A percentile compares a stretch with the other conserved stretches of the same genome.
phyloP scores from a whole-genome alignment of 2,888 invertebrate species.

The Lysandra coridon region DNA sequence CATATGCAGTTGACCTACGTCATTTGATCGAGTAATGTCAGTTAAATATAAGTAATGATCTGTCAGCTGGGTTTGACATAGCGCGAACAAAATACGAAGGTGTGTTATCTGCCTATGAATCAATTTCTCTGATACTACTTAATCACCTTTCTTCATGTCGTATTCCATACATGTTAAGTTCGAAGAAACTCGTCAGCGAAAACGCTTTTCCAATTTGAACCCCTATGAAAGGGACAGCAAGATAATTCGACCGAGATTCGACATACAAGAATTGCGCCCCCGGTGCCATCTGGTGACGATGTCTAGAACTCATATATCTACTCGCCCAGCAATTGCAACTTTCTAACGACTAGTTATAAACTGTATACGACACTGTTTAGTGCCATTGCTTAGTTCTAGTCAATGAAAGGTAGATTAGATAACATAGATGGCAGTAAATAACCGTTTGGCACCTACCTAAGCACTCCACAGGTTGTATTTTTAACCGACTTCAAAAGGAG shows the following conservation, averaged over 20 bases:
- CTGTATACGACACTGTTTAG: background rate
- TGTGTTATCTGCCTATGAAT: too few relatives aligned
- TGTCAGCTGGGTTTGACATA: too few relatives aligned
- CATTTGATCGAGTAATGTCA: too few relatives aligned
- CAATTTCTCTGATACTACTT: too few relatives aligned
- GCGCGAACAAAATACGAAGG: too few relatives aligned
- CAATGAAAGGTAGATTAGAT: background rate
- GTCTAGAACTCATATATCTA: background rate
- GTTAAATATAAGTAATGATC: too few relatives aligned
- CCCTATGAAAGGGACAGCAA: background rate
- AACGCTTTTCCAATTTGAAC: background rate
- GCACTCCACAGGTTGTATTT: too few relatives aligned
- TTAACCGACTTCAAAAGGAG: too few relatives aligned
- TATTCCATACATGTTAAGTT: too few relatives aligned
- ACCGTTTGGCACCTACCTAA: background rate
- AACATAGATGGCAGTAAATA: constrained; percentile 3
- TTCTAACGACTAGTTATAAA: background rate
- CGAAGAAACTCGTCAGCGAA: background rate
- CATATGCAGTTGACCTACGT: too few relatives aligned
- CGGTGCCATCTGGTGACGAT: background rate
- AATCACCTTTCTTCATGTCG: too few relatives aligned
- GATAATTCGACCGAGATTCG: background rate
- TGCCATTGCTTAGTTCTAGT: background rate
- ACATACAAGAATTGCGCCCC: background rate
- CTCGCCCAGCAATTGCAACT: background rate